Evolutionary conservation across 1,140 invertebrate genomes (phyloP), one percentile per base, ranked within the genome.

Genomic region (Epicauta chinensis): DNA sequence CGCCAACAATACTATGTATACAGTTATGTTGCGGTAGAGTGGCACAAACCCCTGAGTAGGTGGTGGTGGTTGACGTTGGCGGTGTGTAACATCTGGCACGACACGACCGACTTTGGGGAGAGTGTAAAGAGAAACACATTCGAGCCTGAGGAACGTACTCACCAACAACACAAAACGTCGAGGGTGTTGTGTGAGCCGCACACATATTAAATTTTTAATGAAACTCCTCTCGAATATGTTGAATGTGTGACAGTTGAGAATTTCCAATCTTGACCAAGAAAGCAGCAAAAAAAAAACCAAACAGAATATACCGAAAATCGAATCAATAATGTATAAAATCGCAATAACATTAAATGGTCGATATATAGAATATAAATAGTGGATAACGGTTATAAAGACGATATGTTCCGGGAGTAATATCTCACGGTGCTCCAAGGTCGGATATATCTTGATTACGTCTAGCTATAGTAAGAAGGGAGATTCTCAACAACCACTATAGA

Each of bases 381-480:
- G 58, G 60, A 64, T 61, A 62, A 43, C 42, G 42, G 57, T 56
- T 52, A 59, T 62, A 62, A 56, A 48, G 51, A 50, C 46, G 51
- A 59, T 59, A 54, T 55, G 53, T 62, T 58, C 48, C 54, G 55
- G 48, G 53, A 55, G 61, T 53, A 63, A 61, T 65, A 65, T 64
- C 60, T 65, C 59, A 63, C 44, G 49, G 39, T 34, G 52, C 55
- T 60, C 55, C 51, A 62, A 66, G 58, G 62, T 60, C 63, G 64
- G 58, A 66, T 66, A 66, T 64, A 66, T 66, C 64, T 66, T 66
- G 64, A 66, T 66, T 66, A 66, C 54, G 56, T 41, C 29, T 40
- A n/a, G n/a, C 39, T 13, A 30, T 53, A 52, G 55, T 23, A 23
- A 23, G 23, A 23, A 23, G 23, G 23, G 23, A 23, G 23, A 23